phyloP scores from a whole-genome alignment of 2,797 vertebrate species.

The Anguilla marmorata region DNA sequence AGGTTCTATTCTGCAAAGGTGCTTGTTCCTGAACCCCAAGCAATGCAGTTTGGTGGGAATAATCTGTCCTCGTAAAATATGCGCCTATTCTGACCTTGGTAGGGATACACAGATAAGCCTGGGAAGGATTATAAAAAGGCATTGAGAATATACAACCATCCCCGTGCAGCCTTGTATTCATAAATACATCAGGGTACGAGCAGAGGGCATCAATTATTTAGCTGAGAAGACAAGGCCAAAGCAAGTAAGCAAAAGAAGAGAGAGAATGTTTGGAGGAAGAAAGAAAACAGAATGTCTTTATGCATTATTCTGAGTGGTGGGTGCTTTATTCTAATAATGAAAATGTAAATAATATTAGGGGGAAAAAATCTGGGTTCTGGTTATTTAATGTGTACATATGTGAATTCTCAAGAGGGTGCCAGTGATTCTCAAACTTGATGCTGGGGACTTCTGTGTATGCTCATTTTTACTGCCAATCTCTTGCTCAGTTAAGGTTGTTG shows the following conservation, averaged over 20 bases:
- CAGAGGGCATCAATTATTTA: slow-evolving; percentile 70
- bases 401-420: background rate
- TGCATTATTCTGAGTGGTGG: background rate
- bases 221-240: slow-evolving; percentile 60
- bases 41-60: slow-evolving; percentile 50
- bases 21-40: slow-evolving; percentile 50
- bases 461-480: background rate
- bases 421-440: background rate
- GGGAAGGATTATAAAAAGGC: slow-evolving; percentile 58
- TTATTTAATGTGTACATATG: background rate
- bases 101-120: slow-evolving; percentile 64
- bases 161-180: slow-evolving; percentile 56
- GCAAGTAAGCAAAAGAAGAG: slow-evolving; percentile 35
- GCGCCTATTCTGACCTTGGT: slow-evolving; percentile 72
- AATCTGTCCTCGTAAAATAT: slow-evolving; percentile 71
- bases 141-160: slow-evolving; percentile 61
- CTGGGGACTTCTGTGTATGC: background rate
- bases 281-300: slow-evolving; percentile 4
- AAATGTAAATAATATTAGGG: background rate
- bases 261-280: background rate
- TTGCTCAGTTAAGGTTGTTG: too few species aligned
- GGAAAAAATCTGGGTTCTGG: background rate
- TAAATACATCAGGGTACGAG: slow-evolving; percentile 68
- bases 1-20: slow-evolving; percentile 47
- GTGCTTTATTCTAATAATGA: background rate